phyloP scores from a whole-genome alignment of 2,888 invertebrate genomes.

The Euclidia mi region DNA sequence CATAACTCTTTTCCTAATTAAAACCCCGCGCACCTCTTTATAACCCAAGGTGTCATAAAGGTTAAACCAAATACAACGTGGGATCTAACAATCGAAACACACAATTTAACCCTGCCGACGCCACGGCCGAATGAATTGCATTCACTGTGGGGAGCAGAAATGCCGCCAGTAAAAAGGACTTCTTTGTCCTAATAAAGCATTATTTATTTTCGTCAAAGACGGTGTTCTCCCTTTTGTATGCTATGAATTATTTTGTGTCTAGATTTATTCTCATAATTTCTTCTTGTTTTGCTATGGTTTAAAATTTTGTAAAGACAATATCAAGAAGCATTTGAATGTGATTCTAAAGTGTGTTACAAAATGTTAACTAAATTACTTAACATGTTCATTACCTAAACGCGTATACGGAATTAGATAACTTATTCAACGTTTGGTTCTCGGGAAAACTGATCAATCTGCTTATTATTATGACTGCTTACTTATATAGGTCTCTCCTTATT shows the following conservation, averaged over 20 bases:
- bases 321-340: too few species aligned
- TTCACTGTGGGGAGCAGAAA: conserved; percentile 10
- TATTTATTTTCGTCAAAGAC: conserved; percentile 19
- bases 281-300: neutral
- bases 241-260: conserved; percentile 11
- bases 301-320: too few species aligned
- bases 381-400: too few species aligned
- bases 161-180: neutral
- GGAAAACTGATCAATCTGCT: too few species aligned
- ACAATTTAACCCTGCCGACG: conserved; percentile 25
- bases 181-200: conserved; percentile 21
- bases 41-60: conserved; percentile 10
- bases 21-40: neutral
- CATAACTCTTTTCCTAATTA: neutral
- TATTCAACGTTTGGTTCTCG: too few species aligned
- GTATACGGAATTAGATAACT: too few species aligned
- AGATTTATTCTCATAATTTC: conserved; percentile 7
- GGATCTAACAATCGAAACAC: conserved; percentile 16
- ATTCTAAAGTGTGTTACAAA: neutral
- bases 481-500: too few species aligned
- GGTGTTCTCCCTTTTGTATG: conserved; percentile 1
- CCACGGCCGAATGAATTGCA: conserved; percentile 20
- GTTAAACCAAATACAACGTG: conserved; percentile 10
- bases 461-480: too few species aligned
- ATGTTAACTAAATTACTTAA: too few species aligned